Evolutionary conservation across 37 sponge, comb jelly and placozoan species (phyloP), one percentile per base, ranked within the genome.

Genomic region (Halichondria panicea): DNA sequence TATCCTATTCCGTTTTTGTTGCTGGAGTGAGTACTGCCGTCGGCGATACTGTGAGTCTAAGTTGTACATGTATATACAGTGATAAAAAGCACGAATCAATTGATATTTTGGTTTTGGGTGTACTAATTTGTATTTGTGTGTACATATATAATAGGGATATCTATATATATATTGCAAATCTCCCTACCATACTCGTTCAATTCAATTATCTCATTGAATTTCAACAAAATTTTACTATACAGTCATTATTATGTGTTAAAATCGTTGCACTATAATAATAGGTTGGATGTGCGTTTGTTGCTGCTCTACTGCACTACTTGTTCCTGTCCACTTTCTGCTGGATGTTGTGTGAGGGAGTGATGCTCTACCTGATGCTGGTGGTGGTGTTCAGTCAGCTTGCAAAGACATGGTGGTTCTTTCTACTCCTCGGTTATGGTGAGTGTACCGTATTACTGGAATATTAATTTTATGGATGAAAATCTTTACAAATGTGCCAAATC

Each of bases 261-360:
- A 18, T 18, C 15, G 52, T 48, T 18, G 52, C 52, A 18, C 52
- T 18, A 48, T 48, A 48, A 48, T 30, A 25, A 15, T 45, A 84
- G 84, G 74, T 64, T 35, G 71, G 63, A 13, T 85, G 86, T 72
- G 65, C 79, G 2, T 52, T 78, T 33, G 66, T 85, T 43, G 78
- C 86, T 71, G 79, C 63, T 32, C n/a, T 85, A 6, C 59, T 85
- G 22, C 86, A 85, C 31, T 85, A 85, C 44, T 30, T 85, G 3
- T 85, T 85, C 56, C 56, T 85, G 57, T 8, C 86, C 55, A 73
- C 77, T 13, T 85, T 85, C 64, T 62, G 63, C 21, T 85, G 86
- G 86, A 85, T 85, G 86, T 56, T 85, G 37, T 85, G 86, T 72
- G 86, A 85, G 44, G 86, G 86, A 35, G 31, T 85, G 12, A 77